Percentiles rank a stretch among this genome's conserved stretches.
Conservation (phyloP, 2,113 vertebrate genomes). For the Natator depressus region DNA sequence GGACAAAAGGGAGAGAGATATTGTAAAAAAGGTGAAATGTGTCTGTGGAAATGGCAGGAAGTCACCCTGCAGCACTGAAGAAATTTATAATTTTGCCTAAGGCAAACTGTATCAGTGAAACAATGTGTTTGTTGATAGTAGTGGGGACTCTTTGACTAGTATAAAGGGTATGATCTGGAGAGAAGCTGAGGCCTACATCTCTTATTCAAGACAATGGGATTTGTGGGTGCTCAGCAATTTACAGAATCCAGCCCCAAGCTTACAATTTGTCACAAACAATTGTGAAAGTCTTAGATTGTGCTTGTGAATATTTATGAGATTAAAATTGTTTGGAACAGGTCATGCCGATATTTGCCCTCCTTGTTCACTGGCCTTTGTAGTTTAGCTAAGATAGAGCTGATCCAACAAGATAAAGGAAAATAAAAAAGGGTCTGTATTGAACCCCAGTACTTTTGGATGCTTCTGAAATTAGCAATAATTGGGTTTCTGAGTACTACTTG, state of each 20-base stretch:
- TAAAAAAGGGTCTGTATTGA: background rate
- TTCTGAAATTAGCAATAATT: background rate
- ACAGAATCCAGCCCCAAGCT: fast-evolving
- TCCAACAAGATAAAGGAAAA: background rate
- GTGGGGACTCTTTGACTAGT: fast-evolving
- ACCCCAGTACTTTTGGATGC: too few relatives aligned
- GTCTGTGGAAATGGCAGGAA: background rate
- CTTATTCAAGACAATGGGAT: fast-evolving
- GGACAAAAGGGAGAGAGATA: background rate
- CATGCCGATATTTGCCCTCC: fast-evolving
- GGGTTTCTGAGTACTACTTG: background rate
- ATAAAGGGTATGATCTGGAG: background rate
- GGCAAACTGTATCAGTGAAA: background rate
- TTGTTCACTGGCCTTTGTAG: fast-evolving
- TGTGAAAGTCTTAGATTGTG: background rate
- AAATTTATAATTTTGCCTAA: background rate
- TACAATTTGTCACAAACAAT: background rate
- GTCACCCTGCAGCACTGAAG: background rate
- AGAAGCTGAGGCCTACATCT: fast-evolving
- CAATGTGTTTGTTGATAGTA: fast-evolving
- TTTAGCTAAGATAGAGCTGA: background rate
- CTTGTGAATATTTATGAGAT: background rate
- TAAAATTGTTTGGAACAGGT: background rate
- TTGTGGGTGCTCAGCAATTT: background rate
- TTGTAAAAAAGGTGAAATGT: fast-evolving